Evolutionary conservation across 1,140 invertebrate species (phyloP), one percentile per base, ranked within the genome.

Genomic region (Drosophila kepulauana): DNA sequence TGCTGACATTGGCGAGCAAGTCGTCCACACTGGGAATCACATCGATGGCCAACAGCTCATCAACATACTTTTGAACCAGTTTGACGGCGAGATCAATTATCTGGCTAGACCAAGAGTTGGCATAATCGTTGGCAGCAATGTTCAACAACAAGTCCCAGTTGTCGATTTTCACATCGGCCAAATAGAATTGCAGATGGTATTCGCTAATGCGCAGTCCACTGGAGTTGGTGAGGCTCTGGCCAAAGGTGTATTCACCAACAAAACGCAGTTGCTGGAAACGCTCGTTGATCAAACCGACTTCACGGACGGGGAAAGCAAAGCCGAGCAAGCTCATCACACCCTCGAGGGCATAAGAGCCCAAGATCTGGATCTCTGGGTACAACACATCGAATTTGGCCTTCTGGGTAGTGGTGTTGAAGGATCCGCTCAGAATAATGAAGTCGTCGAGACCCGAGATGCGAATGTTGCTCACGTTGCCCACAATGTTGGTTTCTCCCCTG

Each of bases 121-220:
- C 57, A 15, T 84, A 84, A 20, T 84, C 76, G 71, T 91, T 91
- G 43, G 38, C 38, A 0, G 88, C 64, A 54, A 87, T 81, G 49
- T 70, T 66, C 86, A 70, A 79, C 33, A 90, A 35, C 0, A 65
- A 51, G 52, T 91, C 86, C 88, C 88, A 87, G 70, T 84, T 91
- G 30, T 91, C 71, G 1, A 75, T 38, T 5, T 56, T 56, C 0
- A 76, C 54, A 16, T 77, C 76, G 1, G 67, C 80, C 61, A 91
- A 8, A 15, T 75, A 91, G 30, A 91, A 70, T 2, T 79, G 54
- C 48, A 79, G 54, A 51, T 81, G 54, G 13, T 77, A 59, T 38
- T 90, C 54, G 5, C 62, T 51, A 2, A 91, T 49, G n/a, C 73
- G 67, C 20, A 91, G 38, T 6, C 82, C 80, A 5, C 35, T 68